Percentiles rank a stretch among this genome's conserved stretches.
These are phyloP conservation scores for Anastatus disparis DNA, from an alignment of 1,140 invertebrate genomes.

Conservation along the genomic window DNA sequence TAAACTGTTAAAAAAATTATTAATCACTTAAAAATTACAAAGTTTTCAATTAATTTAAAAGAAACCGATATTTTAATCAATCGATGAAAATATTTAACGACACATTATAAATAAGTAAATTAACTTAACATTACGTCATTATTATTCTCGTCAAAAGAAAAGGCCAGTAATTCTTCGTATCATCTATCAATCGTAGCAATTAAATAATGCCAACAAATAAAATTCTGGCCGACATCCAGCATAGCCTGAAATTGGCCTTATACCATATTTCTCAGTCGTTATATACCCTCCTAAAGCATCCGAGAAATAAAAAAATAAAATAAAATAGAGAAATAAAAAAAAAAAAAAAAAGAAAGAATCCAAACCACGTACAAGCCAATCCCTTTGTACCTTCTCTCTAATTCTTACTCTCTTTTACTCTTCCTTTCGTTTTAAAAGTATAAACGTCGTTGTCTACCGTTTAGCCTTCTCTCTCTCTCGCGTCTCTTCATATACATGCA, in stretches of 20 bases:
- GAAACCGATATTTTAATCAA: no score
- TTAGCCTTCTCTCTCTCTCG: not conserved
- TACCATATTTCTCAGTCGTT: constrained; percentile 34
- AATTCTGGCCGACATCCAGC: constrained; percentile 11
- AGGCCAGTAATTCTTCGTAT: no score
- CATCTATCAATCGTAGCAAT: constrained; percentile 11
- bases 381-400: not conserved
- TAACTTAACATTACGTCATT: not conserved
- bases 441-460: not conserved
- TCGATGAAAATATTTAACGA: no score
- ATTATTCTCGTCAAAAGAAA: not conserved
- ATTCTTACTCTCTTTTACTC: not conserved
- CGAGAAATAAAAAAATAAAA: no score
- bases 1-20: no score
- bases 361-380: not conserved
- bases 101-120: no score
- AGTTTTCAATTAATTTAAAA: no score
- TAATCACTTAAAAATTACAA: no score
- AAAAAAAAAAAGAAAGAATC: not conserved
- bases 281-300: no score
- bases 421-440: constrained; percentile 23
- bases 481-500: constrained; percentile 43
- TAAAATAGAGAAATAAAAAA: constrained; percentile 15
- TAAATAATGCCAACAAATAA: not conserved
- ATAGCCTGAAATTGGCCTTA: constrained; percentile 11